These are phyloP conservation scores for Crossocerus cetratus DNA, from an alignment of 2,888 invertebrate species.

Conservation along the genomic window DNA sequence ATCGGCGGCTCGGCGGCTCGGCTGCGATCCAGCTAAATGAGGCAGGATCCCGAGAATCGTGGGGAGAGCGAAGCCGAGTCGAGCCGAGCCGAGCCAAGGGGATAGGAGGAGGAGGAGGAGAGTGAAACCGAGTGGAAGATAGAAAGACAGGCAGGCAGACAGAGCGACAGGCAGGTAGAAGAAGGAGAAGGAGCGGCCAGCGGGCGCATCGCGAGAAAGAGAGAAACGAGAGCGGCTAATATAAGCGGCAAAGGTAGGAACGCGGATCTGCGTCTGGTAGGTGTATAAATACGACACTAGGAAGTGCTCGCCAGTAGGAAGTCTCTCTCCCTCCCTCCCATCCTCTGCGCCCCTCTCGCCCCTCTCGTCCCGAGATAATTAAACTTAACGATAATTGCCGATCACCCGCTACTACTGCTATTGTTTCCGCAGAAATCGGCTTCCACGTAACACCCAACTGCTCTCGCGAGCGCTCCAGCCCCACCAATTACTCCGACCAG, in stretches of 20 bases:
- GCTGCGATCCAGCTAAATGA: slow-evolving; percentile 23
- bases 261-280: slow-evolving; percentile 60
- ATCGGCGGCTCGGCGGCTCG: slow-evolving; percentile 16
- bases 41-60: slow-evolving; percentile 25
- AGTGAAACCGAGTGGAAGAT: neutral
- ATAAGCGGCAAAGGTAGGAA: slow-evolving; percentile 47
- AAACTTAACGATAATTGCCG: slow-evolving; percentile 25
- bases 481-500: too few species aligned
- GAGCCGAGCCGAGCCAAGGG: too few species aligned
- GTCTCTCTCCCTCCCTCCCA: neutral
- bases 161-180: too few species aligned
- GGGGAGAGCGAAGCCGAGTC: too few species aligned
- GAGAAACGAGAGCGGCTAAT: slow-evolving; percentile 43
- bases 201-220: slow-evolving; percentile 9
- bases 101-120: too few species aligned
- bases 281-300: slow-evolving; percentile 70
- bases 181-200: slow-evolving; percentile 17
- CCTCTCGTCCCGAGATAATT: slow-evolving; percentile 23
- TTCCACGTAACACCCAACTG: neutral
- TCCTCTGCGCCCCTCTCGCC: too few species aligned
- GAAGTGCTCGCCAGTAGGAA: slow-evolving; percentile 60
- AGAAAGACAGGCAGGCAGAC: slow-evolving; percentile 3
- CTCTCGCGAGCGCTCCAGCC: neutral
- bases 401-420: neutral
- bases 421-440: neutral